phyloP scores from a whole-genome alignment of 1,140 invertebrate species.

The Calephelis nemesis region DNA sequence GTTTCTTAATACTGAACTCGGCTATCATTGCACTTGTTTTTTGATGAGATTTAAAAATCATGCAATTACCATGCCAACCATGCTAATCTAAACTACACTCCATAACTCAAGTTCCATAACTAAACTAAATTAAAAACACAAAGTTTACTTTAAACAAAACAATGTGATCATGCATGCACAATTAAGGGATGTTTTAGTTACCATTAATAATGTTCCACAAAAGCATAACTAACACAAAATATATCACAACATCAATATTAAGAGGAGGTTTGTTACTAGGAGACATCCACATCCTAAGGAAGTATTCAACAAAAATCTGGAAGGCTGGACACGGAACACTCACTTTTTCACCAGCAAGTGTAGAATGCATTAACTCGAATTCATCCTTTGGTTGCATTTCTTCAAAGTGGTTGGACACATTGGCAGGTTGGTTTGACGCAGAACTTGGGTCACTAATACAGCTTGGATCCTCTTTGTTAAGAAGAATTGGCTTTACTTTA shows the following conservation, averaged over 20 bases:
- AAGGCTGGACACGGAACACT: constrained; percentile 36
- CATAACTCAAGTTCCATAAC: too few species aligned
- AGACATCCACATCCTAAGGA: background rate
- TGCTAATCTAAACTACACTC: too few species aligned
- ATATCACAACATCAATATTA: constrained; percentile 18
- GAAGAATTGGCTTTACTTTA: constrained; percentile 77
- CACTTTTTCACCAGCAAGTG: constrained; percentile 71
- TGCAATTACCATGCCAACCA: too few species aligned
- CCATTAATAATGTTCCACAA: background rate
- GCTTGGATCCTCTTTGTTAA: constrained; percentile 79
- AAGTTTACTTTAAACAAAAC: too few species aligned
- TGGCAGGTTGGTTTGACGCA: constrained; percentile 45
- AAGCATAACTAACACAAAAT: constrained; percentile 15
- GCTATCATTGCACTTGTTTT: too few species aligned
- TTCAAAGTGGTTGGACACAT: constrained; percentile 86
- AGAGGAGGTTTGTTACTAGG: background rate
- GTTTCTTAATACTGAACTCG: too few species aligned
- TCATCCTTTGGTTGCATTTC: constrained; percentile 89
- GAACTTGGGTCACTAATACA: constrained; percentile 70
- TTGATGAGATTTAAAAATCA: too few species aligned
- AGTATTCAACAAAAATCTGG: background rate
- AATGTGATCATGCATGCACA: too few species aligned
- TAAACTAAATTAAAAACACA: too few species aligned
- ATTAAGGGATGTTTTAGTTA: too few species aligned
- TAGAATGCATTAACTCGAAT: constrained; percentile 82